A percentile compares a stretch with the other conserved stretches of the same genome.
phyloP scores from a whole-genome alignment of 2,888 invertebrate genomes.

The Molanna angustata region DNA sequence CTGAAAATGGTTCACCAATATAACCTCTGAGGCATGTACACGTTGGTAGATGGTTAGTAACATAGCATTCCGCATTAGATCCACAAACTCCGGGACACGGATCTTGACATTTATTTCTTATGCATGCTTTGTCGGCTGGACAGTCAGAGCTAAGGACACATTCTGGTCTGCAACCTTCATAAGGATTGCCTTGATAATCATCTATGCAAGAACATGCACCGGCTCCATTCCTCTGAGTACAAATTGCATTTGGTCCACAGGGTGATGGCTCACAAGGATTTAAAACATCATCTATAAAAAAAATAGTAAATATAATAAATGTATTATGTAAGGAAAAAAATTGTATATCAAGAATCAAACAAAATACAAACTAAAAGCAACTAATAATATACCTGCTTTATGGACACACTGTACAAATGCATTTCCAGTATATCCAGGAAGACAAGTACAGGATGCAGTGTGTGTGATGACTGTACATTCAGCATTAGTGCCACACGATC shows the following conservation, averaged over 20 bases:
- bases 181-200: constrained; percentile 82
- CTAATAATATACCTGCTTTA: constrained; percentile 53
- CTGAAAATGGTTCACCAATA: constrained; percentile 68
- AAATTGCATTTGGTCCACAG: constrained; percentile 81
- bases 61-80: constrained; percentile 76
- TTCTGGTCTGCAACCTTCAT: constrained; percentile 83
- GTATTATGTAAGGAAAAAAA: not conserved
- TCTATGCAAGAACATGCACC: constrained; percentile 78
- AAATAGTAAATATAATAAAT: constrained; percentile 17
- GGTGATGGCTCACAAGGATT: constrained; percentile 85
- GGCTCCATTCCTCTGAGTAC: constrained; percentile 72
- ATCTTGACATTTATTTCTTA: constrained; percentile 79
- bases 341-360: too few relatives aligned
- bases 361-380: too few relatives aligned
- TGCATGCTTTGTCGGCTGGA: constrained; percentile 76
- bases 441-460: constrained; percentile 78
- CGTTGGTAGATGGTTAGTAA: constrained; percentile 82
- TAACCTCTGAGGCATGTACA: constrained; percentile 74
- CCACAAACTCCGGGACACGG: constrained; percentile 88
- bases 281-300: constrained; percentile 47
- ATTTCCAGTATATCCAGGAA: constrained; percentile 73
- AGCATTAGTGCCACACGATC: constrained; percentile 76
- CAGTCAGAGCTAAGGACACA: constrained; percentile 86
- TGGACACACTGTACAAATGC: constrained; percentile 80
- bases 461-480: constrained; percentile 78